These are phyloP conservation scores for Chroicocephalus ridibundus DNA, from an alignment of 2,113 vertebrate genomes.

Conservation along the genomic window DNA sequence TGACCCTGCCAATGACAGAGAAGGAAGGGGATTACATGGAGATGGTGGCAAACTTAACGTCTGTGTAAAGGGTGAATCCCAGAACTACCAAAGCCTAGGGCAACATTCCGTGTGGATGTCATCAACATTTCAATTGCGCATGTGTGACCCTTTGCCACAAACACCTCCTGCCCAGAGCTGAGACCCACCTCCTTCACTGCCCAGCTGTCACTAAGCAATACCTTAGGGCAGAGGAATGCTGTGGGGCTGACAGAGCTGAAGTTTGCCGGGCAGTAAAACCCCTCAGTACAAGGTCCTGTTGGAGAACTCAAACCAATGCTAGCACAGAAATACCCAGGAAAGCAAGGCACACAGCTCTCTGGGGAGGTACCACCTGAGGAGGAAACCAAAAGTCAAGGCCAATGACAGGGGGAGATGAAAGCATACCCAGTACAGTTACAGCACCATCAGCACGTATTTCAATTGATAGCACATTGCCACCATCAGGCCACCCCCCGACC, in stretches of 20 bases:
- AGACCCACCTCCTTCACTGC: neutral
- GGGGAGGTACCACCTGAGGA: constrained; percentile 79
- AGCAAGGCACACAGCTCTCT: constrained; percentile 82
- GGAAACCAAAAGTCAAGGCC: neutral
- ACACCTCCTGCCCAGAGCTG: neutral
- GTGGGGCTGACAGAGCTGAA: constrained; percentile 77
- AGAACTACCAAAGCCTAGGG: neutral
- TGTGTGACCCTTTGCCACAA: fast-evolving
- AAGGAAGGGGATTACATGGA: neutral
- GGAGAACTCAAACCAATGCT: constrained; percentile 73
- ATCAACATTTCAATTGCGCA: fast-evolving
- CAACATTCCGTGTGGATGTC: fast-evolving
- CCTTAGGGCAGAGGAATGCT: constrained; percentile 85
- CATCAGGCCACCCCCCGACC: neutral
- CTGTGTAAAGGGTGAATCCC: neutral
- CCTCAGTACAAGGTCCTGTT: constrained; percentile 76
- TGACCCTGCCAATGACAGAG: constrained; percentile 78
- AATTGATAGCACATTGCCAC: neutral
- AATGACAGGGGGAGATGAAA: neutral
- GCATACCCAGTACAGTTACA: neutral
- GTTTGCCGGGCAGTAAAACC: constrained; percentile 83
- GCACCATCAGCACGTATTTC: neutral
- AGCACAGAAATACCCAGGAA: constrained; percentile 84
- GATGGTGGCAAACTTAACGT: neutral
- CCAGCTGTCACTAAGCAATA: constrained; percentile 10